phyloP scores from a whole-genome alignment of 2,113 vertebrate species.

The Murina feae region DNA sequence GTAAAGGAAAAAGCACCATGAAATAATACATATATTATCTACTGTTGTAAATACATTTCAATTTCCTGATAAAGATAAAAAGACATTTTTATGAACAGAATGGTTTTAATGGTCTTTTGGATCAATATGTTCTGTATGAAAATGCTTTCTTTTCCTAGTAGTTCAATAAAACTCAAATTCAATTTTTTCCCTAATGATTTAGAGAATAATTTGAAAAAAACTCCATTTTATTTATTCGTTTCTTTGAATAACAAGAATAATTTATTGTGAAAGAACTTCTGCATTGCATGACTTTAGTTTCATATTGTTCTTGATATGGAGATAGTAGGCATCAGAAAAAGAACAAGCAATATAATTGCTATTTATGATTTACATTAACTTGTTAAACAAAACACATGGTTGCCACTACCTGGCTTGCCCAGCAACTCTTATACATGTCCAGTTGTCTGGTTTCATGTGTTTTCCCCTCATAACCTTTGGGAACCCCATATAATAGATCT shows the following conservation, averaged over 20 bases:
- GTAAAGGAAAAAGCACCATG: background rate
- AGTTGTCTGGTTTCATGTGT: background rate
- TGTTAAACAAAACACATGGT: background rate
- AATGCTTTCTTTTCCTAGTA: background rate
- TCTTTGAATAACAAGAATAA: background rate
- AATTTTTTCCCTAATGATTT: slow-evolving; percentile 6
- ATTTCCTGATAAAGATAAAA: slow-evolving; percentile 12
- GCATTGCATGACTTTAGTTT: background rate
- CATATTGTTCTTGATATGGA: background rate
- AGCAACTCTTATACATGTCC: background rate
- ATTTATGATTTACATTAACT: background rate
- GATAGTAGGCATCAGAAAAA: background rate
- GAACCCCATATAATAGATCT: background rate
- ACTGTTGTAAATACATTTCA: slow-evolving; percentile 12
- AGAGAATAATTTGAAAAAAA: background rate
- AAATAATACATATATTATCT: background rate
- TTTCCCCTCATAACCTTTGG: background rate
- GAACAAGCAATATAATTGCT: background rate
- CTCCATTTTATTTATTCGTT: background rate
- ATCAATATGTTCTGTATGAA: background rate
- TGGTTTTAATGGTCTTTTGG: background rate
- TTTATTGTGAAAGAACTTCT: background rate
- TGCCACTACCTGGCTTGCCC: background rate
- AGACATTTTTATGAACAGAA: background rate
- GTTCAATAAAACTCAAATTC: background rate